Base-by-base conservation (phyloP, 2,797 vertebrate species). In the Graptemys geographica region DNA sequence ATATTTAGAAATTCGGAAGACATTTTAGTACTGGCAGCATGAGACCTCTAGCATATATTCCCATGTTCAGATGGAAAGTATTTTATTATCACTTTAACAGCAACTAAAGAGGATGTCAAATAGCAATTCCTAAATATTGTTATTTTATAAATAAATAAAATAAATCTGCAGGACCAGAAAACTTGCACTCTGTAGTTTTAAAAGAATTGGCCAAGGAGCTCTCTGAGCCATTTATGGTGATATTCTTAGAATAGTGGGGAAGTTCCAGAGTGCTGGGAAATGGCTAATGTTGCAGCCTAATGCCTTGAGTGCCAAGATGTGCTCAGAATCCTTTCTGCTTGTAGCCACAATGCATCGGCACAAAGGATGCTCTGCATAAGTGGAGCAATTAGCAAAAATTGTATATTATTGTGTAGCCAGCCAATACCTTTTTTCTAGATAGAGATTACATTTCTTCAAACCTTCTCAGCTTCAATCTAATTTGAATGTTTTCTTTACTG, bases 401-500 rank as follows among this genome's bases (percentile, higher is more conserved):
- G 9, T 21, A 10, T 19, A 33, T 51, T 57, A 8, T 55, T 27
- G 37, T 11, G 15, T 8, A 41, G 3, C 41, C 87, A 88, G 2
- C 27, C 15, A 79, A 21, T 79, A 0, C 0, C 6, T 47, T 13
- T 76, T 49, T 27, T 76, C 57, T 65, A 37, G 59, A n/a, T 28
- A 5, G 81, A 5, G 19, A 16, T 1, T 4, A 15, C 4, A 18
- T 82, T 91, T 78, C 21, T 80, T 51, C 55, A 89, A 80, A 92
- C 41, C 5, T 41, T 28, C 41, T 76, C 25, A 76, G 13, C 0
- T 2, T 49, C 9, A 6, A 86, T 37, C 2, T 0, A 0, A 31
- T 81, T 83, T 90, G 57, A 51, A 8, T 83, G 11, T 33, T 81
- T 88, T 84, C 1, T 44, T 74, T 44, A 94, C 55, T 52, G 65